phyloP scores from a whole-genome alignment of 2,113 vertebrate species.

The Heterotis niloticus region DNA sequence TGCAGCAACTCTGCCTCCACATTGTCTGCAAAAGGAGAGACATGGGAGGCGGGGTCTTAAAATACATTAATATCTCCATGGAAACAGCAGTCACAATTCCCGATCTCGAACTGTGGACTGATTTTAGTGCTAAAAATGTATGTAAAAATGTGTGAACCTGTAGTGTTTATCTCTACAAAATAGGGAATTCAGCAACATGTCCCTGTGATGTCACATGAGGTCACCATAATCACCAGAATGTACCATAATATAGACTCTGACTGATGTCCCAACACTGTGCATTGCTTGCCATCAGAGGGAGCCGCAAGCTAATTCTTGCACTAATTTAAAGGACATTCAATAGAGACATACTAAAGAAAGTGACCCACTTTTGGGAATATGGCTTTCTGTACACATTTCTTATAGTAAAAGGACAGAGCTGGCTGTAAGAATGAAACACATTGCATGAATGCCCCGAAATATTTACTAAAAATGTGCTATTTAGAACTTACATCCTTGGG shows the following conservation, averaged over 20 bases:
- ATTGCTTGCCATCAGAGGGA: conserved; percentile 52
- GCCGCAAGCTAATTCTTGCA: conserved; percentile 19
- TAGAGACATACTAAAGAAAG: background rate
- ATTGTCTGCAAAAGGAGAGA: conserved; percentile 57
- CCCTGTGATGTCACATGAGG: background rate
- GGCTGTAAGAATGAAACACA: background rate
- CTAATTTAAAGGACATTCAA: background rate
- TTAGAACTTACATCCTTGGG: too few species aligned
- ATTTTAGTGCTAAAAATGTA: background rate
- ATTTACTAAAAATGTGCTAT: too few species aligned
- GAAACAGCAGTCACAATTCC: background rate
- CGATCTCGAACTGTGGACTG: background rate
- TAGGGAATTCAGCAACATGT: background rate
- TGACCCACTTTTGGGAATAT: background rate
- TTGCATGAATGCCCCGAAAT: background rate
- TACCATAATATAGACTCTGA: background rate
- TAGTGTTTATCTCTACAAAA: background rate
- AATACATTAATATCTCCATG: background rate
- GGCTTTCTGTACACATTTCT: background rate
- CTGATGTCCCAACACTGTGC: background rate
- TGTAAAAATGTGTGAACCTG: background rate
- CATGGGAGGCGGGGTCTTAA: conserved; percentile 8
- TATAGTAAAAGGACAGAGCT: background rate
- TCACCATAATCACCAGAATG: background rate
- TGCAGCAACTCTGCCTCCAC: conserved; percentile 94